Percentiles rank a stretch among this genome's conserved stretches.
These are phyloP conservation scores for Ailurus styani DNA, from an alignment of 2,113 vertebrate species.

Conservation along the genomic window DNA sequence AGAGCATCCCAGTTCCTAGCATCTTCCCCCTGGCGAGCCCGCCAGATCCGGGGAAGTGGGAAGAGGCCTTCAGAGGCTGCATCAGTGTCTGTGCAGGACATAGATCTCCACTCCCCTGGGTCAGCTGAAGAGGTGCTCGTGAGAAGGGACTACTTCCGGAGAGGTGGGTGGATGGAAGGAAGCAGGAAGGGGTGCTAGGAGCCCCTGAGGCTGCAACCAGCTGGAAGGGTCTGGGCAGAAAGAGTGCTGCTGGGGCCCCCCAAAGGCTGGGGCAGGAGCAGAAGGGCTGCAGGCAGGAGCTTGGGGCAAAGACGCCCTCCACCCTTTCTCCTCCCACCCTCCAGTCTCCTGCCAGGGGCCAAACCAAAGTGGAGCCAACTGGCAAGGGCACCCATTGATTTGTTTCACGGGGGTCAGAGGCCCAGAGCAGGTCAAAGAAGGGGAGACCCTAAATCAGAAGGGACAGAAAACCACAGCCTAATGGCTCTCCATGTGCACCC, in stretches of 20 bases:
- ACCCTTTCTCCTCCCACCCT: background rate
- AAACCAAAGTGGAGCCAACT: background rate
- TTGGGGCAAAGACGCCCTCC: background rate
- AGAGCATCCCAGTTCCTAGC: background rate
- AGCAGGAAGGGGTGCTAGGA: background rate
- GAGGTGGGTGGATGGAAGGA: background rate
- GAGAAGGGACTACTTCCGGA: background rate
- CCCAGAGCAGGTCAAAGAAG: background rate
- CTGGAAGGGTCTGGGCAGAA: background rate
- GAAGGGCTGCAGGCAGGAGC: background rate
- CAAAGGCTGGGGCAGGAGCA: rapidly evolving
- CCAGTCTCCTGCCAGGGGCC: background rate
- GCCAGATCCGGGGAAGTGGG: background rate
- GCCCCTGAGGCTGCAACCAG: background rate
- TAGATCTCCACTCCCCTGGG: background rate
- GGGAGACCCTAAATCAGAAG: background rate
- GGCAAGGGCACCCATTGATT: background rate
- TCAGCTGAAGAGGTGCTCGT: background rate
- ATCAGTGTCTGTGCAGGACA: background rate
- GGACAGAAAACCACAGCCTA: background rate
- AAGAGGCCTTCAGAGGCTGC: background rate
- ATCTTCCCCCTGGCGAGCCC: background rate
- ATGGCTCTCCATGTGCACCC: background rate
- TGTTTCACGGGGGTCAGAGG: background rate
- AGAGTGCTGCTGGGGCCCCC: background rate